Conservation (phyloP, 2,113 vertebrate genomes). For the Macquaria australasica region DNA sequence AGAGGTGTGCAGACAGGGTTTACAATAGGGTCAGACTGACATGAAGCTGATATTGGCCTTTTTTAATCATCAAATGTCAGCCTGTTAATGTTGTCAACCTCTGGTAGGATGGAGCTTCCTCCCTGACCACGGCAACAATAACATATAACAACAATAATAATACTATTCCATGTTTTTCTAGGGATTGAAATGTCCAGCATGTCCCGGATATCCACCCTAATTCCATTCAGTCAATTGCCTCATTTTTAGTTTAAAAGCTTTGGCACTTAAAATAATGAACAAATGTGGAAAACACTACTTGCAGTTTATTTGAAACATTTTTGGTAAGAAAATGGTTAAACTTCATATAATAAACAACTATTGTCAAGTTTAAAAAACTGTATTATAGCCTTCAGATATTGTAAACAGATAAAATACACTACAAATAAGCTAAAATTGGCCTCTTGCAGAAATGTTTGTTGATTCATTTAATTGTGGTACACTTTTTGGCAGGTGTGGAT, state of each 20-base stretch:
- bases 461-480: background rate
- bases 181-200: background rate
- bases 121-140: background rate
- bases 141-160: no score
- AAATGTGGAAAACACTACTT: background rate
- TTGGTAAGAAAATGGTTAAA: no score
- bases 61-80: background rate
- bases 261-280: background rate
- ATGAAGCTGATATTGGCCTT: background rate
- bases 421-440: background rate
- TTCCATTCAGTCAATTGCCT: background rate
- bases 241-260: background rate
- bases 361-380: background rate
- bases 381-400: background rate
- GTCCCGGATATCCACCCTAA: background rate
- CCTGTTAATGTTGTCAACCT: background rate
- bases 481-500: background rate
- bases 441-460: background rate
- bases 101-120: no score
- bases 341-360: background rate
- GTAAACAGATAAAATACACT: background rate
- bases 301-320: no score
- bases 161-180: background rate
- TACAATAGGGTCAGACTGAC: background rate
- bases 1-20: background rate